Conservation (phyloP, 1,140 invertebrate species). For the Cydia amplana region DNA sequence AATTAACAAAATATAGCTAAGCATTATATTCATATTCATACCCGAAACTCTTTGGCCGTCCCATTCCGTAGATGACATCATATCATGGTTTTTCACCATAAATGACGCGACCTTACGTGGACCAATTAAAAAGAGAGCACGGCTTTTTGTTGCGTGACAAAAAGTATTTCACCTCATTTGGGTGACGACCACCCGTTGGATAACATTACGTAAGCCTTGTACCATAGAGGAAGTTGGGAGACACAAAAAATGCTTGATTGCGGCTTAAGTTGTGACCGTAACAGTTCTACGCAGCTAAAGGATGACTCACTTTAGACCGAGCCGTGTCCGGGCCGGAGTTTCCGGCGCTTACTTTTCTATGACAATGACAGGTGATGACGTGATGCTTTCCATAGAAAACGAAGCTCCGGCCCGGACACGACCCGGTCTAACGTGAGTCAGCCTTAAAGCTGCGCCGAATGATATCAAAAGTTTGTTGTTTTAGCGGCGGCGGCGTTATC, state of each 20-base stretch:
- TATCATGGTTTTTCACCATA: slow-evolving; percentile 57
- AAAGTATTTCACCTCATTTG: slow-evolving; percentile 28
- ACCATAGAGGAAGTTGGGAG: slow-evolving; percentile 39
- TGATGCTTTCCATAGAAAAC: too few relatives aligned
- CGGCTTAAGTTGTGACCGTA: slow-evolving; percentile 24
- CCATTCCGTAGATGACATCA: slow-evolving; percentile 65
- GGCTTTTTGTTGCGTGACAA: slow-evolving; percentile 46
- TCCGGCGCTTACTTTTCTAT: too few relatives aligned
- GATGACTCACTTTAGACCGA: too few relatives aligned
- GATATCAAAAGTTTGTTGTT: too few relatives aligned
- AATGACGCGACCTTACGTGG: slow-evolving; percentile 58
- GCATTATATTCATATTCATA: neutral
- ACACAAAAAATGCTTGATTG: neutral
- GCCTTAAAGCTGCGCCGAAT: too few relatives aligned
- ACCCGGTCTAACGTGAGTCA: too few relatives aligned
- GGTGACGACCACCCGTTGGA: slow-evolving; percentile 21
- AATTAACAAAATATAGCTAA: neutral
- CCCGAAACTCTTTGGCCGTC: slow-evolving; percentile 32
- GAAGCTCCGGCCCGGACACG: too few relatives aligned
- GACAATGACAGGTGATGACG: too few relatives aligned
- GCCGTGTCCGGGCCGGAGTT: too few relatives aligned
- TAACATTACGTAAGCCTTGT: slow-evolving; percentile 27
- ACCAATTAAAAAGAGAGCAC: slow-evolving; percentile 67
- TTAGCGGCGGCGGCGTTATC: too few relatives aligned
- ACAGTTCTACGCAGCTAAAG: neutral